Conservation (phyloP, 2,888 invertebrate genomes). For the Panorpa germanica region DNA sequence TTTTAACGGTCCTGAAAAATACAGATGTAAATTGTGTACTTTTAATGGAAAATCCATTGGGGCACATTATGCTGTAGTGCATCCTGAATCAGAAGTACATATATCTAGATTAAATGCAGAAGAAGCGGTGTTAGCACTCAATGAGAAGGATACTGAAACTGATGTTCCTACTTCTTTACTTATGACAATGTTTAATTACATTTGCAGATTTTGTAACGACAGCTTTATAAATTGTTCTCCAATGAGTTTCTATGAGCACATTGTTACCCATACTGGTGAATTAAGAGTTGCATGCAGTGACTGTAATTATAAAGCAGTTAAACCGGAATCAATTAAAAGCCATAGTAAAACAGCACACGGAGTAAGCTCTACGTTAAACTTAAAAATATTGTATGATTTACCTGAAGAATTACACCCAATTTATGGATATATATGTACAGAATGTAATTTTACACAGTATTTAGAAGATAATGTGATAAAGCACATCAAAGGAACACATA, state of each 20-base stretch:
- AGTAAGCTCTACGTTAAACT: not conserved
- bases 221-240: no score
- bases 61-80: slow-evolving; percentile 41
- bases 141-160: no score
- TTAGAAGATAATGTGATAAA: slow-evolving; percentile 34
- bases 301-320: slow-evolving; percentile 24
- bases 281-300: slow-evolving; percentile 42
- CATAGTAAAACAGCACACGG: slow-evolving; percentile 11
- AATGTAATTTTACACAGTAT: slow-evolving; percentile 57
- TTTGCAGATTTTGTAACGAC: slow-evolving; percentile 21
- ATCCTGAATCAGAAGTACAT: slow-evolving; percentile 42
- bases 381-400: no score
- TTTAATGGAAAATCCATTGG: slow-evolving; percentile 40
- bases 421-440: slow-evolving; percentile 41
- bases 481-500: slow-evolving; percentile 27
- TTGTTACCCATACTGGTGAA: slow-evolving; percentile 62
- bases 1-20: no score
- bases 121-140: no score
- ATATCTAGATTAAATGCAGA: slow-evolving; percentile 35
- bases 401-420: slow-evolving; percentile 2
- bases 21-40: no score
- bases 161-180: no score
- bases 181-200: no score
- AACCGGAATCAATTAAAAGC: slow-evolving; percentile 10
- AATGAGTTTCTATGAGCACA: slow-evolving; percentile 48